phyloP scores from a whole-genome alignment of 2,888 invertebrate genomes.

The Calameuta pallipes region DNA sequence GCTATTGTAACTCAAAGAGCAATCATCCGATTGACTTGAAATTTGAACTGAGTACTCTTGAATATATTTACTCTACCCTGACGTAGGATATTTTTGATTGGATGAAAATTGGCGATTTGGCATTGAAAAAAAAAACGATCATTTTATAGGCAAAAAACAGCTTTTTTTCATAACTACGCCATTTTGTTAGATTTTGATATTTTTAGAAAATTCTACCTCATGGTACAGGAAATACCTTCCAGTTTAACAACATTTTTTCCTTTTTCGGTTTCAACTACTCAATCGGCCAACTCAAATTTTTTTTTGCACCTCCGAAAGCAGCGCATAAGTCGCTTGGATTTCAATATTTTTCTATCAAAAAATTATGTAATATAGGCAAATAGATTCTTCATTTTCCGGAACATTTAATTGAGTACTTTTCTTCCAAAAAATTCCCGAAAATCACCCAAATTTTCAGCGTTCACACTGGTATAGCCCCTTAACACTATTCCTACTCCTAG shows the following conservation, averaged over 20 bases:
- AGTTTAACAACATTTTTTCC: slow-evolving; percentile 9
- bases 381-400: slow-evolving; percentile 8
- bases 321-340: background rate
- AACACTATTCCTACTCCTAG: too few relatives aligned
- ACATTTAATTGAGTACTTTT: too few relatives aligned
- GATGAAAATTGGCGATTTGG: too few relatives aligned
- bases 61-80: too few relatives aligned
- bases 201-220: too few relatives aligned
- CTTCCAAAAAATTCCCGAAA: background rate
- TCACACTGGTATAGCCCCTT: slow-evolving; percentile 14
- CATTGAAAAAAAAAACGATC: too few relatives aligned
- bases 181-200: too few relatives aligned
- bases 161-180: too few relatives aligned
- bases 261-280: slow-evolving; percentile 16
- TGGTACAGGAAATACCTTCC: too few relatives aligned
- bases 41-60: slow-evolving; percentile 6
- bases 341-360: slow-evolving; percentile 15
- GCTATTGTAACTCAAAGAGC: slow-evolving; percentile 22
- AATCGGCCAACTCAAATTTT: slow-evolving; percentile 9
- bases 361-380: slow-evolving; percentile 9
- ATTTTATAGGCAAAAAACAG: too few relatives aligned
- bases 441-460: background rate
- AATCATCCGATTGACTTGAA: slow-evolving; percentile 17
- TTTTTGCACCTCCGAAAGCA: background rate
- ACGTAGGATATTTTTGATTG: too few relatives aligned